These are phyloP conservation scores for Formica selysi DNA, from an alignment of 1,140 invertebrate species.

Conservation along the genomic window DNA sequence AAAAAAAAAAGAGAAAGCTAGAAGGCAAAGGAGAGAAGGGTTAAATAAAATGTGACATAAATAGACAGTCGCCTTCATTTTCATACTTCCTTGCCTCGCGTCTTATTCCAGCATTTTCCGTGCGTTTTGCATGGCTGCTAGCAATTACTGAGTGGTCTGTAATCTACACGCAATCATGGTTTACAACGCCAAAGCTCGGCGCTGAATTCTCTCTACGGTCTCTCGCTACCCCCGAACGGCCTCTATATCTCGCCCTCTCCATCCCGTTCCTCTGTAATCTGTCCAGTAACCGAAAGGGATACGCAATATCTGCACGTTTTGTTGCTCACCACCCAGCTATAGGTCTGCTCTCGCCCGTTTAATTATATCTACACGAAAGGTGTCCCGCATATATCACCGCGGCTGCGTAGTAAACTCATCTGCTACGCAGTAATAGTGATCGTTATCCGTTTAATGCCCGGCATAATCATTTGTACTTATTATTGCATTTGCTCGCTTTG, in stretches of 20 bases:
- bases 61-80: conserved; percentile 61
- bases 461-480: conserved; percentile 13
- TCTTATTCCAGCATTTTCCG: conserved; percentile 75
- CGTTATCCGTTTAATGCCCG: conserved; percentile 19
- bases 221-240: conserved; percentile 27
- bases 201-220: conserved; percentile 70
- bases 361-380: conserved; percentile 69
- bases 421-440: conserved; percentile 24
- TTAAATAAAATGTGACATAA: conserved; percentile 34
- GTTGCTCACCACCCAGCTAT: conserved; percentile 55
- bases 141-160: conserved; percentile 83
- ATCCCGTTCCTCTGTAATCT: conserved; percentile 41
- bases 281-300: conserved; percentile 59
- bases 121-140: conserved; percentile 79
- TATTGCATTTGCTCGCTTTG: conserved; percentile 12
- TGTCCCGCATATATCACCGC: conserved; percentile 37
- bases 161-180: conserved; percentile 84
- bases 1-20: conserved; percentile 13
- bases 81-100: conserved; percentile 50
- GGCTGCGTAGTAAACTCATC: conserved; percentile 22
- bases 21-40: not conserved
- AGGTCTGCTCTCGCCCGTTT: conserved; percentile 56
- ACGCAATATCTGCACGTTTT: conserved; percentile 73
- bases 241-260: conserved; percentile 8
- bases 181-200: conserved; percentile 73